A percentile compares a stretch with the other conserved stretches of the same genome.
Conservation (phyloP, 2,113 vertebrate species). For the Thalassoma bifasciatum region DNA sequence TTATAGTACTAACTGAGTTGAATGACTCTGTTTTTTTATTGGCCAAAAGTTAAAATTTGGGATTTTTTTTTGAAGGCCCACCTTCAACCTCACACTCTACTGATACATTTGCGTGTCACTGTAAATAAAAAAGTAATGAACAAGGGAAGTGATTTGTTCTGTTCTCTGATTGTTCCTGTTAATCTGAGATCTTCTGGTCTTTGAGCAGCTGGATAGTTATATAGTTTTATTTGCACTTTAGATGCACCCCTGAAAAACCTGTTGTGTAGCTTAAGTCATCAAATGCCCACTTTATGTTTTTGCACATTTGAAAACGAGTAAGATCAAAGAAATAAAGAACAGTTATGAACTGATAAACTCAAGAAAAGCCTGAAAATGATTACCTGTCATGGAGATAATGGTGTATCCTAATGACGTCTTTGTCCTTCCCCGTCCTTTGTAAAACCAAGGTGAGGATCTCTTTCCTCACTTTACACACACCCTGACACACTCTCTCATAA, state of each 20-base stretch:
- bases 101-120: not conserved
- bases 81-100: not conserved
- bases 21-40: no score
- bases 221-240: no score
- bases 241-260: no score
- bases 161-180: no score
- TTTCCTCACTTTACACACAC: constrained; percentile 1
- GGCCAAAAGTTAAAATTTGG: not conserved
- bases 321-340: not conserved
- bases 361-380: no score
- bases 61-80: not conserved
- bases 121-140: not conserved
- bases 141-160: no score
- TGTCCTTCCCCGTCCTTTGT: constrained; percentile 42
- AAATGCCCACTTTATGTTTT: no score
- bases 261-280: no score
- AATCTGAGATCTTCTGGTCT: no score
- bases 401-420: constrained; percentile 23
- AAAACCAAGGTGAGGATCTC: not conserved
- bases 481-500: constrained; percentile 7
- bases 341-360: no score
- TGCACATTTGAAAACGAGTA: not conserved
- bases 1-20: no score
- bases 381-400: not conserved
- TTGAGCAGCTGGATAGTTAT: no score